phyloP scores from a whole-genome alignment of 2,797 vertebrate genomes.

The Acanthiza pusilla region DNA sequence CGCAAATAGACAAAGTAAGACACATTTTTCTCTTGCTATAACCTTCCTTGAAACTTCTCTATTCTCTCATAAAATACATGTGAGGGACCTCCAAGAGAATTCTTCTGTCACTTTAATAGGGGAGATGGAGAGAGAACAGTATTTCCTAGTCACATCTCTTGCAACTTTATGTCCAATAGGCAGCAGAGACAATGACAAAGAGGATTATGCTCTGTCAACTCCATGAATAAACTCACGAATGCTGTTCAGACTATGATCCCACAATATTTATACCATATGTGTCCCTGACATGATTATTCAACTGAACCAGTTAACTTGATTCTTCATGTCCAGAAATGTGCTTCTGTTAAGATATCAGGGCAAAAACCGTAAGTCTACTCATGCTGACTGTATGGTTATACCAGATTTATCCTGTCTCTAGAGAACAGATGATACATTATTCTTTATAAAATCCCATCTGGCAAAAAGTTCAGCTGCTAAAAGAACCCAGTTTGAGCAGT shows the following conservation, averaged over 20 bases:
- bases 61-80: neutral
- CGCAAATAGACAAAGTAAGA: neutral
- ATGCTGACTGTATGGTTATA: neutral
- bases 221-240: neutral
- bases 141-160: neutral
- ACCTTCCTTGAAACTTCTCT: neutral
- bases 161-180: neutral
- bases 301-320: neutral
- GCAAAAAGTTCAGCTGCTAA: neutral
- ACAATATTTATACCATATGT: neutral
- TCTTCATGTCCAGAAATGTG: neutral
- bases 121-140: neutral
- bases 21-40: neutral
- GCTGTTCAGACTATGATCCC: neutral
- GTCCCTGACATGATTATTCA: neutral
- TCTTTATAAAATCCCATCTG: neutral
- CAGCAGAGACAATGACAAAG: neutral
- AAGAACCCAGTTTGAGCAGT: neutral
- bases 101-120: neutral
- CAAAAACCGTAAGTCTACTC: neutral
- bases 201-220: accelerated
- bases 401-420: neutral
- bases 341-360: neutral
- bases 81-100: neutral
- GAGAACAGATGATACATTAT: neutral